A percentile compares a stretch with the other conserved stretches of the same genome.
Evolutionary conservation across 1,140 invertebrate genomes (phyloP).

Genomic region (Drosophila biarmipes): DNA sequence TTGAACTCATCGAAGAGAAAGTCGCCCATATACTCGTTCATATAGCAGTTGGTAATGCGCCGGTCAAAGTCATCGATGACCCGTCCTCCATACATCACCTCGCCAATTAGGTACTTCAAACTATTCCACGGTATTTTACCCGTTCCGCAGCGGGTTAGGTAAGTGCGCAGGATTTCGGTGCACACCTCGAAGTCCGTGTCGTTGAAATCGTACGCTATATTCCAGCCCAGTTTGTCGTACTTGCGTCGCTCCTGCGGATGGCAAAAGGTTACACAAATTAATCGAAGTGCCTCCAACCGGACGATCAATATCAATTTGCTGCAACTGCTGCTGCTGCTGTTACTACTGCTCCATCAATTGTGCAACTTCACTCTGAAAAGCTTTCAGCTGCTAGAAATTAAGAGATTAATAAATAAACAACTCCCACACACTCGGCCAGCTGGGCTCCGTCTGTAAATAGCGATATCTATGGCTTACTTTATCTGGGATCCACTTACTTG

Average conservation of each 20-base stretch:
- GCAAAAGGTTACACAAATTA: conserved; percentile 48
- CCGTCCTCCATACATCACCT: conserved; percentile 97
- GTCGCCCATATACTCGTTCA: conserved; percentile 97
- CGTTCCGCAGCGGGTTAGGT: conserved; percentile 89
- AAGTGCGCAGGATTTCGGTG: conserved; percentile 92
- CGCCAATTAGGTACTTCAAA: conserved; percentile 95
- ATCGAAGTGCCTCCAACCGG: conserved; percentile 41
- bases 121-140: conserved; percentile 93
- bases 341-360: conserved; percentile 62
- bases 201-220: conserved; percentile 96
- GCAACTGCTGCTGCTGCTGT: conserved; percentile 21
- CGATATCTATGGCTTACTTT: conserved; percentile 73
- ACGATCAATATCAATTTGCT: conserved; percentile 77
- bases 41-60: conserved; percentile 93
- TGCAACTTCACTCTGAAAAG: conserved; percentile 51
- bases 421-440: conserved; percentile 45
- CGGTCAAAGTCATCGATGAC: conserved; percentile 96
- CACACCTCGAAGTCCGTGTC: conserved; percentile 96
- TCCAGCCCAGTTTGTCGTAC: conserved; percentile 97
- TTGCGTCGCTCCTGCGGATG: conserved; percentile 91
- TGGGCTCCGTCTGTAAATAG: conserved; percentile 55
- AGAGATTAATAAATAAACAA: conserved; percentile 79
- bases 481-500: conserved; percentile 87
- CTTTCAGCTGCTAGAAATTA: conserved; percentile 69
- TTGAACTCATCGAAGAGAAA: conserved; percentile 96